Percentiles rank a stretch among this genome's conserved stretches.
Conservation (phyloP, 2,797 vertebrate genomes). For the Manis javanica region DNA sequence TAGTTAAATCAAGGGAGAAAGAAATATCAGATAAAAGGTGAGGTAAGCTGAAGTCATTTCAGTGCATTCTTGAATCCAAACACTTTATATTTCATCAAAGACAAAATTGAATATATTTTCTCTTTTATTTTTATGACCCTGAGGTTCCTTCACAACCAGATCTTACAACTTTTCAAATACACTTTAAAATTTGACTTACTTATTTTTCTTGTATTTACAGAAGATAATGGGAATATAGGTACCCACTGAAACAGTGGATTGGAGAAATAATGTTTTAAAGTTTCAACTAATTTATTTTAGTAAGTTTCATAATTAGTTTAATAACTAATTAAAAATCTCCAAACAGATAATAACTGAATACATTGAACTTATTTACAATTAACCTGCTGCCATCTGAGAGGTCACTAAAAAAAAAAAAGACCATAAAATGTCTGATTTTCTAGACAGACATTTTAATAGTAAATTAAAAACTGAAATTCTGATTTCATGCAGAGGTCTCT, state of each 20-base stretch:
- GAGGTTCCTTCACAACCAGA: not conserved
- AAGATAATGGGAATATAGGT: not conserved
- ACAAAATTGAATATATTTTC: conserved; percentile 19
- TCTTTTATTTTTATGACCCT: not conserved
- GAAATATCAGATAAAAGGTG: not conserved
- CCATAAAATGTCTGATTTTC: not conserved
- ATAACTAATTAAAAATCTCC: not conserved
- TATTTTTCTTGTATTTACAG: not conserved
- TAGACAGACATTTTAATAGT: not conserved
- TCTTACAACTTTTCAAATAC: not conserved
- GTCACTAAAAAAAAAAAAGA: not conserved
- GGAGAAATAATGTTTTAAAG: not conserved
- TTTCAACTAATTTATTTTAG: not conserved
- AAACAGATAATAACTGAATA: not conserved
- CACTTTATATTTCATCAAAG: not conserved
- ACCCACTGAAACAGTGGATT: not conserved
- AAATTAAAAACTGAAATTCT: not conserved
- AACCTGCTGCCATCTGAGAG: not conserved
- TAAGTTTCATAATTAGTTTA: not conserved
- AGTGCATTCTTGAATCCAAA: not conserved
- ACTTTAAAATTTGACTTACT: not conserved
- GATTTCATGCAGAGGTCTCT: not conserved
- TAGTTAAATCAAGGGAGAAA: not conserved
- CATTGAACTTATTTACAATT: not conserved
- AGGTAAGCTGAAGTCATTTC: not conserved